Conservation (phyloP, 2,888 invertebrate species). For the Platycheirus rosarum region DNA sequence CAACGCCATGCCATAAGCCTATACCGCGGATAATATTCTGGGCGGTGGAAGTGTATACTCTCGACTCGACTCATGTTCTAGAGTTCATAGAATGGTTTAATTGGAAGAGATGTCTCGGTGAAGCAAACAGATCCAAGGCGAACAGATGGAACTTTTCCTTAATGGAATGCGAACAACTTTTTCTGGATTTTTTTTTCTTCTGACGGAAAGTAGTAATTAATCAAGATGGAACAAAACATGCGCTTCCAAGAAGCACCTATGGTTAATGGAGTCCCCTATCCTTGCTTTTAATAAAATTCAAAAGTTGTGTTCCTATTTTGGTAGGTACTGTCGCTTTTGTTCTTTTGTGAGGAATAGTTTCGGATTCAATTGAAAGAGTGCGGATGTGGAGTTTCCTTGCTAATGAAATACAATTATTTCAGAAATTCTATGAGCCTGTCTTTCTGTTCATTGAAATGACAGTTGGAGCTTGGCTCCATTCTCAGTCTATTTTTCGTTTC, state of each 20-base stretch:
- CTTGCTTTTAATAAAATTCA: slow-evolving; percentile 31
- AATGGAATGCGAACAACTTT: slow-evolving; percentile 66
- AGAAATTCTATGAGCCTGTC: slow-evolving; percentile 4
- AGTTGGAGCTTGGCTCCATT: not conserved
- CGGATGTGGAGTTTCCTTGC: slow-evolving; percentile 3
- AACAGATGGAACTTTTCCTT: slow-evolving; percentile 65
- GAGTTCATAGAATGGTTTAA: slow-evolving; percentile 61
- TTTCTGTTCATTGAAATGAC: not conserved
- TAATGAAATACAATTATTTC: slow-evolving; percentile 30
- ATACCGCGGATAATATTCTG: slow-evolving; percentile 35
- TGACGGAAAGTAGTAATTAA: slow-evolving; percentile 44
- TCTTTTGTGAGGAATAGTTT: slow-evolving; percentile 12
- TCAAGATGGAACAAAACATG: slow-evolving; percentile 34
- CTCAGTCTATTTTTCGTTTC: not conserved
- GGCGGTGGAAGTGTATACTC: slow-evolving; percentile 31
- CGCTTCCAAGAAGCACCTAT: slow-evolving; percentile 46
- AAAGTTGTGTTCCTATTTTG: slow-evolving; percentile 17
- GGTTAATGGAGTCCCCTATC: slow-evolving; percentile 1
- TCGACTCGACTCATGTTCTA: not conserved
- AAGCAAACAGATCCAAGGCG: slow-evolving; percentile 43
- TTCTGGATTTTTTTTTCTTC: slow-evolving; percentile 17
- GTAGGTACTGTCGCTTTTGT: not conserved
- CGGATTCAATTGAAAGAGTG: slow-evolving; percentile 9
- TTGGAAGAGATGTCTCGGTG: slow-evolving; percentile 57
- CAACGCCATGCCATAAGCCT: slow-evolving; percentile 26